Evolutionary conservation across 1,140 invertebrate genomes (phyloP).

Genomic region (Zophobas morio): DNA sequence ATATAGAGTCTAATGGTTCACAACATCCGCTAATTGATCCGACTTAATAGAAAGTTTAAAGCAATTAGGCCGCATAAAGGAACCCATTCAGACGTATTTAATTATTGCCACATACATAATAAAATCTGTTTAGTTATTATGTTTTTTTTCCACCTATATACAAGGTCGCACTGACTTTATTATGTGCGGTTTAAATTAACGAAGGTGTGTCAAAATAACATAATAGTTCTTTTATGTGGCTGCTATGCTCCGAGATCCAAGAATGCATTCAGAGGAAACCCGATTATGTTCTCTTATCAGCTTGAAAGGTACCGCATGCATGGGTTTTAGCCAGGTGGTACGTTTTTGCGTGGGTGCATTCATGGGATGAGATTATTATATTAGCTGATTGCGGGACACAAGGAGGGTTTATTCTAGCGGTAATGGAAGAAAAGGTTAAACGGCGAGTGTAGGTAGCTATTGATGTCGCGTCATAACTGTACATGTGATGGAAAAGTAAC

Average conservation of each 20-base stretch:
- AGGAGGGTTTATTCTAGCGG: too few species aligned
- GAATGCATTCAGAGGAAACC: not conserved
- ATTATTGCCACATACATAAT: conserved; percentile 42
- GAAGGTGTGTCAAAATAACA: conserved; percentile 36
- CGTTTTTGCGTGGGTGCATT: not conserved
- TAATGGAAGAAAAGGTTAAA: too few species aligned
- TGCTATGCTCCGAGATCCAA: not conserved
- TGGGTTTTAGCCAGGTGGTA: not conserved
- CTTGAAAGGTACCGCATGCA: not conserved
- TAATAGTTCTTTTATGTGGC: conserved; percentile 16
- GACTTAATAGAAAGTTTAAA: conserved; percentile 40
- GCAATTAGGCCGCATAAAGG: conserved; percentile 41
- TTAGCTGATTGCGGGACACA: too few species aligned
- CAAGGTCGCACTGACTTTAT: conserved; percentile 27
- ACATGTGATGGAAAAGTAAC: too few species aligned
- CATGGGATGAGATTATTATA: too few species aligned
- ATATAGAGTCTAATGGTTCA: conserved; percentile 37
- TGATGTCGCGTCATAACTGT: too few species aligned
- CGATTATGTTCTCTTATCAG: not conserved
- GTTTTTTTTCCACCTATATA: conserved; percentile 24
- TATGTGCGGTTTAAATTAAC: conserved; percentile 42
- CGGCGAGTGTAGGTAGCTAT: too few species aligned
- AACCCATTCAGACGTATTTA: conserved; percentile 39
- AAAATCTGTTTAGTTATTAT: conserved; percentile 41
- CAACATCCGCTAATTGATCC: conserved; percentile 40